Base-by-base conservation (phyloP, 2,888 invertebrate species). In the Phyllotreta cruciferae region DNA sequence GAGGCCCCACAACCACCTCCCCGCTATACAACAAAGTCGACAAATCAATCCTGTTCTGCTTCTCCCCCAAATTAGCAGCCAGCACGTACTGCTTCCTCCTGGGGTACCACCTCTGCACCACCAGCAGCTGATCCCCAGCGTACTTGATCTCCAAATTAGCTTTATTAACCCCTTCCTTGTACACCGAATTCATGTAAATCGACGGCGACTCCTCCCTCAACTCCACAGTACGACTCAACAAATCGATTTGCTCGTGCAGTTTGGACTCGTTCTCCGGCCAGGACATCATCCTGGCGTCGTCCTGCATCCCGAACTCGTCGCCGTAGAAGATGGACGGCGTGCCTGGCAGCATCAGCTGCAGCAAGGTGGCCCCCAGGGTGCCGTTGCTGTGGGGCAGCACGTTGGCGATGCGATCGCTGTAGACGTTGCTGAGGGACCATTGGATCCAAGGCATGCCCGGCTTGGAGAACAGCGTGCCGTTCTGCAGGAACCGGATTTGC, bases 301-400 rank as follows among this genome's bases (percentile, higher is more conserved):
- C 86, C 50, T 84, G 83, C 69, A 93, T 82, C 1, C 90, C 90
- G 66, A 96, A 88, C 84, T 96, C 96, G 79, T 96, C 95, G 0
- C 96, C 96, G 79, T 96, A 96, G 81, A 95, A 94, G 72, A 95
- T 88, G 70, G 88, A 91, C 0, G 94, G 88, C 0, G 94, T 93
- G 3, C 91, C 97, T 0, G 96, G 96, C 41, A 97, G 83, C 82
- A 91, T 87, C 77, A 95, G 83, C 75, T 92, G 89, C 72, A 97
- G 83, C 67, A 93, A 82, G 1, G 87, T 85, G 4, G 89, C 85
- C 1, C 90, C 90, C 47, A 90, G 80, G 24, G 89, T 89, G 24
- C 87, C 88, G 73, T 91, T 90, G 0, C 78, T 79, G 60, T 80
- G 74, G 67, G 84, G 82, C 63, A 85, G 78, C 1, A 83, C 82